Evolutionary conservation across 2,888 invertebrate species (phyloP).

Genomic region (Dasypolia templi): DNA sequence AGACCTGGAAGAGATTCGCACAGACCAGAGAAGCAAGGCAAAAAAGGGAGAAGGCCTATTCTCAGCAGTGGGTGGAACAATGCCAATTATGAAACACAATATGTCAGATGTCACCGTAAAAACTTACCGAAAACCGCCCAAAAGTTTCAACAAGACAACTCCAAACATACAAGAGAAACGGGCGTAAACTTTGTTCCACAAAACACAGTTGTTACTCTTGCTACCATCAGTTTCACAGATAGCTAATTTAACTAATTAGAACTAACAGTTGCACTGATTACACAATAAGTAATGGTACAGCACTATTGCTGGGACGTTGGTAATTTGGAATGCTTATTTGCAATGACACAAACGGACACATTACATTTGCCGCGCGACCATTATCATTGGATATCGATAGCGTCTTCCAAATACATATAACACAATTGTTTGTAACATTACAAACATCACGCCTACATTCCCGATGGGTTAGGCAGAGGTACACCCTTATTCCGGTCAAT

Average conservation of each 20-base stretch:
- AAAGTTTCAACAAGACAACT: slow-evolving; percentile 33
- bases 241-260: slow-evolving; percentile 36
- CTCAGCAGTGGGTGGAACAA: not conserved
- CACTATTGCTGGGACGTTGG: slow-evolving; percentile 13
- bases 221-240: slow-evolving; percentile 25
- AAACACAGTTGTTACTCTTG: slow-evolving; percentile 37
- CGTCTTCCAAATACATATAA: slow-evolving; percentile 11
- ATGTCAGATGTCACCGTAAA: slow-evolving; percentile 9
- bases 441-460: not conserved
- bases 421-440: not conserved
- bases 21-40: not conserved
- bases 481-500: not conserved
- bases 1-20: too few species aligned
- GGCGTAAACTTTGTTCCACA: slow-evolving; percentile 34
- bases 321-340: slow-evolving; percentile 50
- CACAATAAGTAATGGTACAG: slow-evolving; percentile 23
- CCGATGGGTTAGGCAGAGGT: not conserved
- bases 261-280: slow-evolving; percentile 38
- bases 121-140: not conserved
- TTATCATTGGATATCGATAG: slow-evolving; percentile 24
- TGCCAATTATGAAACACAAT: not conserved
- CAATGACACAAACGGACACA: slow-evolving; percentile 11
- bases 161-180: slow-evolving; percentile 19
- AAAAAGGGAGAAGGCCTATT: too few species aligned
- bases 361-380: not conserved